These are phyloP conservation scores for Chrysomallon squamiferum DNA, from an alignment of 1,140 invertebrate species.

Conservation along the genomic window DNA sequence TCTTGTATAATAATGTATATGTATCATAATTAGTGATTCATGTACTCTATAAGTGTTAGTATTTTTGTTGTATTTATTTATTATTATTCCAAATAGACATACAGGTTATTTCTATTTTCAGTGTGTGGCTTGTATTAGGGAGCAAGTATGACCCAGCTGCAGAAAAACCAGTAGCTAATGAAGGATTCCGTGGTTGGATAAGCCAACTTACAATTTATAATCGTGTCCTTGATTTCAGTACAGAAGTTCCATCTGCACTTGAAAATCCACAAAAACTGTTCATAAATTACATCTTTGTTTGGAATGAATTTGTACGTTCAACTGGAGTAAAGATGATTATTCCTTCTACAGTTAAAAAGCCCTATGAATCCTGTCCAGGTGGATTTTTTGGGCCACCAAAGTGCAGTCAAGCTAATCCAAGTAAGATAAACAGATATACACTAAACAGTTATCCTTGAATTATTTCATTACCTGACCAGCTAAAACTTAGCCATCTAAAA, in stretches of 20 bases:
- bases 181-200: conserved; percentile 9
- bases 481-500: too few relatives aligned
- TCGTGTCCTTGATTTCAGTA: conserved; percentile 85
- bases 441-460: too few relatives aligned
- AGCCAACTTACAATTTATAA: conserved; percentile 56
- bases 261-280: conserved; percentile 10
- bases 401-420: too few relatives aligned
- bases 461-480: too few relatives aligned
- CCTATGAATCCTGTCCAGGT: background rate
- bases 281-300: background rate
- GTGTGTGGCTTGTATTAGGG: conserved; percentile 5
- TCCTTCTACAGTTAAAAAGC: background rate
- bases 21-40: too few relatives aligned
- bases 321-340: background rate
- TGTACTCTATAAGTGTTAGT: too few relatives aligned
- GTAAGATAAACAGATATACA: too few relatives aligned
- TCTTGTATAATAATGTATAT: too few relatives aligned
- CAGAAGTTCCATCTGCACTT: conserved; percentile 80
- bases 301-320: background rate
- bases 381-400: background rate
- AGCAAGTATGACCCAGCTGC: background rate
- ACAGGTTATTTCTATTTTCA: background rate
- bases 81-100: too few relatives aligned
- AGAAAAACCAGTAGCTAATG: background rate
- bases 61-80: too few relatives aligned